phyloP scores from a whole-genome alignment of 2,888 invertebrate genomes.

The Erpobdella octoculata region DNA sequence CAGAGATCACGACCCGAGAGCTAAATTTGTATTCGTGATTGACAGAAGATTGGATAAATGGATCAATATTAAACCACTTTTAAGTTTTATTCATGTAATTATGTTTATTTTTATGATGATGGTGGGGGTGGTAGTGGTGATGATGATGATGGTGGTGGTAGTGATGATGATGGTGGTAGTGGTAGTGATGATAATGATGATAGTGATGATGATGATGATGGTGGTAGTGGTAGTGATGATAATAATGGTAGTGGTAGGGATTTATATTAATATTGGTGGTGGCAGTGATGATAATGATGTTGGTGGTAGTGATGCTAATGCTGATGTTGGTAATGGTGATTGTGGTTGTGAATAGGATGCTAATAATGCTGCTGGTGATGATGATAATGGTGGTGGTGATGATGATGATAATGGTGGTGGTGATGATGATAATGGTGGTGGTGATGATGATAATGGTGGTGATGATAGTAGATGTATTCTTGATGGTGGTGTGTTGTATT shows the following conservation, averaged over 20 bases:
- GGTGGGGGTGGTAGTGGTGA: not conserved
- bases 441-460: no score
- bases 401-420: no score
- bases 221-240: not conserved
- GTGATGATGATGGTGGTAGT: not conserved
- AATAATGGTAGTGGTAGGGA: not conserved
- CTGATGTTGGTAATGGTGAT: not conserved
- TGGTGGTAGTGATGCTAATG: not conserved
- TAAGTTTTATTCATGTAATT: not conserved
- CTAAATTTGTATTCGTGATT: not conserved
- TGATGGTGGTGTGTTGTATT: no score
- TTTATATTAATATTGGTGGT: not conserved
- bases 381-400: no score
- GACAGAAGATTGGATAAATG: constrained; percentile 5
- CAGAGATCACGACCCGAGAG: not conserved
- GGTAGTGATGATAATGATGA: not conserved
- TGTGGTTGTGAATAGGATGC: no score
- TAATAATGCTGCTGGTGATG: no score
- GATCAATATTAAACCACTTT: not conserved
- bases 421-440: no score
- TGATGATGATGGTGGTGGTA: not conserved
- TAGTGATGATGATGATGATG: not conserved
- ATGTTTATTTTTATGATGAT: not conserved
- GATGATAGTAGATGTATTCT: no score
- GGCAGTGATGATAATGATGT: no score